Evolutionary conservation across 2,888 invertebrate species (phyloP).

Genomic region (Callyntrura guangdongensis): DNA sequence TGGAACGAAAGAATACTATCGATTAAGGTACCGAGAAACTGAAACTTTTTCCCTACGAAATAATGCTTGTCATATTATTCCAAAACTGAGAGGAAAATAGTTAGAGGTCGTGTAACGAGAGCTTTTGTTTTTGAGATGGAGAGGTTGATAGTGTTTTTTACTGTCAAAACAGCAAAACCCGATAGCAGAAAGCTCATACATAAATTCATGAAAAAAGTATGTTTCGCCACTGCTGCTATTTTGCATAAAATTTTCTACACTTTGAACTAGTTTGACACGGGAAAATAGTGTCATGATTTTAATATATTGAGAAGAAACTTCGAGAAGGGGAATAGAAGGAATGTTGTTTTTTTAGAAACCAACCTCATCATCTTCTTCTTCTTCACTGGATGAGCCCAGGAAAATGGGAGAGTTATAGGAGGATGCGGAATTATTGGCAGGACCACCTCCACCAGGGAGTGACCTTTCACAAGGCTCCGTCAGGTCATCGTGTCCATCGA

Average conservation of each 20-base stretch:
- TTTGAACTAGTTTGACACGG: background rate
- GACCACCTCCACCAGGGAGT: conserved; percentile 79
- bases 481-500: conserved; percentile 77
- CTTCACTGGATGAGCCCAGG: conserved; percentile 81
- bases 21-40: too few species aligned
- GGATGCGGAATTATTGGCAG: conserved; percentile 80
- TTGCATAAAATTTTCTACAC: background rate
- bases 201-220: conserved; percentile 46
- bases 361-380: conserved; percentile 83
- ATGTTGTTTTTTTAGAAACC: conserved; percentile 25
- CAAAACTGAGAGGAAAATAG: background rate
- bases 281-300: background rate
- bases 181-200: background rate
- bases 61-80: background rate
- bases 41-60: background rate
- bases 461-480: conserved; percentile 75
- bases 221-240: background rate
- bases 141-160: background rate
- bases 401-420: conserved; percentile 81
- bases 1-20: background rate
- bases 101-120: background rate
- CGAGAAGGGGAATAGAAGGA: background rate
- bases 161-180: background rate
- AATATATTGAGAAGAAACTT: background rate
- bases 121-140: background rate